These are phyloP conservation scores for Chiloscyllium plagiosum DNA, from an alignment of 2,113 vertebrate species.

Conservation along the genomic window DNA sequence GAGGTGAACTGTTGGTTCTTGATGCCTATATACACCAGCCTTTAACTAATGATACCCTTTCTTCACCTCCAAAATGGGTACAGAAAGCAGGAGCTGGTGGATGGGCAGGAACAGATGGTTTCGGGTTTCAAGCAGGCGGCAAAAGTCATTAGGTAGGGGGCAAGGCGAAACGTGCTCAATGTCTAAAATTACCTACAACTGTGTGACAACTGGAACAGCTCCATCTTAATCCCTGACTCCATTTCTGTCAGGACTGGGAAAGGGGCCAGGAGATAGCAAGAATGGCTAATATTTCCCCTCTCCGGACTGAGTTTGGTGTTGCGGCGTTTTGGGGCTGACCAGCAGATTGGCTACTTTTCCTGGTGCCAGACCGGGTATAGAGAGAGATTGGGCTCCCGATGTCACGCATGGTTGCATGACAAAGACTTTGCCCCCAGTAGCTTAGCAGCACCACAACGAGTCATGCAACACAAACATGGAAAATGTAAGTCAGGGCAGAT, in stretches of 20 bases:
- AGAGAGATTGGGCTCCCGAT: too few relatives aligned
- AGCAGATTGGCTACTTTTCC: neutral
- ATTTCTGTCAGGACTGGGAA: too few relatives aligned
- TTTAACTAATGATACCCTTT: accelerated
- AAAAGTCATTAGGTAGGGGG: neutral
- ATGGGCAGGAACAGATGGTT: too few relatives aligned
- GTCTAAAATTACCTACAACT: conserved; percentile 25
- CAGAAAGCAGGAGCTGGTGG: neutral
- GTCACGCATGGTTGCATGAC: neutral
- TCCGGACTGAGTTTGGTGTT: too few relatives aligned
- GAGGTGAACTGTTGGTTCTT: neutral
- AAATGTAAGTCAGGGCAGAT: neutral
- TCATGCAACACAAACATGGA: neutral
- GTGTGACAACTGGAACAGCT: neutral
- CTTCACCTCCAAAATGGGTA: too few relatives aligned
- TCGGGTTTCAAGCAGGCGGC: neutral
- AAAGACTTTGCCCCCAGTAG: neutral
- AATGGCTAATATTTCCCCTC: neutral
- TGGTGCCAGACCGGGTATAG: neutral
- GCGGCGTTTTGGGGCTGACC: neutral
- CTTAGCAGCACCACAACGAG: neutral
- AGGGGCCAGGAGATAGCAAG: too few relatives aligned
- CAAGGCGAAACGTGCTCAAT: conserved; percentile 38
- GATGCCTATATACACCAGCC: accelerated
- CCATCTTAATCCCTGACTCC: neutral